These are phyloP conservation scores for Andricus curvator DNA, from an alignment of 2,888 invertebrate genomes.

Conservation along the genomic window DNA sequence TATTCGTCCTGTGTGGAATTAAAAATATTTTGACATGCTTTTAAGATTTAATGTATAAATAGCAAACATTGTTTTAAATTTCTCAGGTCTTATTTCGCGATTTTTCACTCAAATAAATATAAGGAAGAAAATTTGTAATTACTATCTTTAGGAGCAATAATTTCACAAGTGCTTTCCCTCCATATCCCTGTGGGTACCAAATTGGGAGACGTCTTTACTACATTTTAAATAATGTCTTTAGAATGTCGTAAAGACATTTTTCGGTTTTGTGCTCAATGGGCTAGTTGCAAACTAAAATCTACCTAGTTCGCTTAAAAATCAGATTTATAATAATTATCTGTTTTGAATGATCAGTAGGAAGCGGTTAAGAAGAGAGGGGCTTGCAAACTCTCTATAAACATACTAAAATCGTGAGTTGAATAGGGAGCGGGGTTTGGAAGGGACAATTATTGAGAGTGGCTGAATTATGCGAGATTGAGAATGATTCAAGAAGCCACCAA, in stretches of 20 bases:
- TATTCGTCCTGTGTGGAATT: too few species aligned
- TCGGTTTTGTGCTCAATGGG: background rate
- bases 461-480: constrained; percentile 46
- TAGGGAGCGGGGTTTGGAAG: constrained; percentile 64
- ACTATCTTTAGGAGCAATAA: background rate
- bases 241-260: background rate
- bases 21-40: too few species aligned
- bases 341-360: background rate
- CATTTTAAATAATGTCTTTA: constrained; percentile 7
- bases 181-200: background rate
- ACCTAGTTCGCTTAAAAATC: background rate
- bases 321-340: background rate
- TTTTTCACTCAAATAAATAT: too few species aligned
- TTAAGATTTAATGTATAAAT: too few species aligned
- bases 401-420: constrained; percentile 19
- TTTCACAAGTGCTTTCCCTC: constrained; percentile 1
- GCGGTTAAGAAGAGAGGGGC: background rate
- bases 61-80: too few species aligned
- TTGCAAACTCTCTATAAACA: background rate
- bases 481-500: background rate
- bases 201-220: background rate
- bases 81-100: too few species aligned
- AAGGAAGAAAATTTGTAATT: background rate
- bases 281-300: background rate
- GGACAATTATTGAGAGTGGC: constrained; percentile 57